phyloP scores from a whole-genome alignment of 1,140 invertebrate genomes.

The Mactra quadrangularis region DNA sequence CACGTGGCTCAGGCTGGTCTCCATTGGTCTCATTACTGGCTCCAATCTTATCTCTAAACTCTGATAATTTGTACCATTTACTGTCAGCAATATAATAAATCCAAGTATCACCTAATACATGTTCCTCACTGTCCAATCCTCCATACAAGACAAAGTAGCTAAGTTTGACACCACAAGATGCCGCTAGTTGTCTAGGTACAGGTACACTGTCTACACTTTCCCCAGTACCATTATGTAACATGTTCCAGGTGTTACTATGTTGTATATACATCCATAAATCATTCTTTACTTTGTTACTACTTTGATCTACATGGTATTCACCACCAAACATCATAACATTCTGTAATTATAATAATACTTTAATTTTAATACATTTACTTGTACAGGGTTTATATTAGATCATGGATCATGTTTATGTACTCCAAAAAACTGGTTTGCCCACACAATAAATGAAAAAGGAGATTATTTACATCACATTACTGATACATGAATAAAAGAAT shows the following conservation, averaged over 20 bases:
- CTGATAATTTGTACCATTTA: slow-evolving; percentile 58
- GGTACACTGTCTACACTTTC: slow-evolving; percentile 34
- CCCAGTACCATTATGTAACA: slow-evolving; percentile 64
- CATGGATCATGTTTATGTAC: too few relatives aligned
- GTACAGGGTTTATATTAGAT: not conserved
- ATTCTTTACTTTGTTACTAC: slow-evolving; percentile 61
- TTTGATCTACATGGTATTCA: slow-evolving; percentile 45
- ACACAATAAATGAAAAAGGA: not conserved
- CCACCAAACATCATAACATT: slow-evolving; percentile 73
- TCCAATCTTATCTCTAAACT: slow-evolving; percentile 20
- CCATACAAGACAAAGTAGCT: slow-evolving; percentile 70
- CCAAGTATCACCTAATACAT: slow-evolving; percentile 69
- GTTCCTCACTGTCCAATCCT: slow-evolving; percentile 58
- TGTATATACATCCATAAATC: slow-evolving; percentile 67
- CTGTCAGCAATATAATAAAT: slow-evolving; percentile 58
- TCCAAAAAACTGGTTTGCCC: too few relatives aligned
- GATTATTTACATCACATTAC: not conserved
- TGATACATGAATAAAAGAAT: not conserved
- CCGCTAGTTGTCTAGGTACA: slow-evolving; percentile 58
- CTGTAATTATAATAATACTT: slow-evolving; percentile 24
- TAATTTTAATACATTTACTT: not conserved
- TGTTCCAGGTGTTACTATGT: slow-evolving; percentile 48
- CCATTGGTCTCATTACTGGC: not conserved
- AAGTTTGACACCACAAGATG: slow-evolving; percentile 62
- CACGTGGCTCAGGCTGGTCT: slow-evolving; percentile 47